These are phyloP conservation scores for Rattus norvegicus DNA, from an alignment of 2,113 vertebrate species.

Conservation along the genomic window DNA sequence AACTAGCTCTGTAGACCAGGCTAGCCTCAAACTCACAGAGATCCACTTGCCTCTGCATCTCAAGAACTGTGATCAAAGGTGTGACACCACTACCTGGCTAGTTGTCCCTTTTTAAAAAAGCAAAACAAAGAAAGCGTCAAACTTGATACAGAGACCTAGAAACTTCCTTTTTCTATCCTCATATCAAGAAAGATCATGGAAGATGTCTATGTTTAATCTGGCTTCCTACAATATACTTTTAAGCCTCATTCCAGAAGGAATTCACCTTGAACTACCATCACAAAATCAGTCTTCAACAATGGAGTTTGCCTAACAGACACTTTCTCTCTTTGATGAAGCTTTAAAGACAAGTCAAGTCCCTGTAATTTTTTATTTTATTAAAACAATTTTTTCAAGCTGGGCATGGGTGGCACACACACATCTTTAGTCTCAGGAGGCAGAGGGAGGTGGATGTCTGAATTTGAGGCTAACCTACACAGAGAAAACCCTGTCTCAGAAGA, in stretches of 20 bases:
- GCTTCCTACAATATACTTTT: not conserved
- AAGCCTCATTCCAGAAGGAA: not conserved
- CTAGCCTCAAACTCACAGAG: not conserved
- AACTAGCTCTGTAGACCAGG: not conserved
- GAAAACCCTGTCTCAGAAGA: not conserved
- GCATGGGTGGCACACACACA: too few species aligned
- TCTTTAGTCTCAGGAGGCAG: not conserved
- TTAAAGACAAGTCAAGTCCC: not conserved
- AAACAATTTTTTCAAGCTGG: not conserved
- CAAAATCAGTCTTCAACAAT: not conserved
- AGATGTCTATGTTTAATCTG: not conserved
- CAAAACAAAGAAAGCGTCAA: not conserved
- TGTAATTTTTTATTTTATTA: not conserved
- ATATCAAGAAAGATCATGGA: not conserved
- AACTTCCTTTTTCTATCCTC: not conserved
- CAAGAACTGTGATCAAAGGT: not conserved
- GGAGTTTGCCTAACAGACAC: not conserved
- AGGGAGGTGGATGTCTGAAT: not conserved
- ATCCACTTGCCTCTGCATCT: not conserved
- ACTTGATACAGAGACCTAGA: not conserved
- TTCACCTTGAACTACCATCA: constrained; percentile 26
- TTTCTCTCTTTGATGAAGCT: not conserved
- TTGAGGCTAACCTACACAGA: not conserved
- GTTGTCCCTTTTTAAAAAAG: not conserved
- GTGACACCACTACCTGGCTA: not conserved